Percentiles rank a stretch among this genome's conserved stretches.
phyloP scores from a whole-genome alignment of 2,113 vertebrate genomes.

The Phoxinus phoxinus region DNA sequence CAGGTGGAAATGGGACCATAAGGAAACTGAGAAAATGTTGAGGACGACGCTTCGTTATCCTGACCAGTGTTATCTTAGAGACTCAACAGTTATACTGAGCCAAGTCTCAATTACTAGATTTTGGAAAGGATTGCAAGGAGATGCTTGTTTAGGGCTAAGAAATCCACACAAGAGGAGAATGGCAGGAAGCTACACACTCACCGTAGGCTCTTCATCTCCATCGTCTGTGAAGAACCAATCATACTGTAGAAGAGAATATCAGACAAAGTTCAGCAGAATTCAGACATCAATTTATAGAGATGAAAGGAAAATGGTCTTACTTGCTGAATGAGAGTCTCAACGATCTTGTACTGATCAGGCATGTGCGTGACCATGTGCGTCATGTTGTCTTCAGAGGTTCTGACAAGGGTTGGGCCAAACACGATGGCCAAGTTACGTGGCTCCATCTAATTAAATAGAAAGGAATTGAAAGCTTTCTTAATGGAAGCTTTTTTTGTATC shows the following conservation, averaged over 20 bases:
- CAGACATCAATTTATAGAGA: neutral
- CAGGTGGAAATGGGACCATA: neutral
- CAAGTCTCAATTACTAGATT: neutral
- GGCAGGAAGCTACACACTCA: conserved; percentile 71
- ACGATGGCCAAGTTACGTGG: conserved; percentile 97
- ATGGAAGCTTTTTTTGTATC: neutral
- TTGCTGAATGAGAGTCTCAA: conserved; percentile 97
- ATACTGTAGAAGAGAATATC: conserved; percentile 79
- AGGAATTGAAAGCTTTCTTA: neutral
- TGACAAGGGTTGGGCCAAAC: conserved; percentile 95
- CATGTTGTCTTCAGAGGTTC: conserved; percentile 98
- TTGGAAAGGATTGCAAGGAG: neutral
- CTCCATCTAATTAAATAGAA: conserved; percentile 85
- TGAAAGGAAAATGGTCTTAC: conserved; percentile 74
- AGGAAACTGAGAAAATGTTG: neutral
- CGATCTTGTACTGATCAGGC: conserved; percentile 98
- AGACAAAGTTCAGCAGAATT: neutral
- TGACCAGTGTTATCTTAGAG: neutral
- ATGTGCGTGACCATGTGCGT: conserved; percentile 99
- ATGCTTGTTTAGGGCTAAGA: neutral
- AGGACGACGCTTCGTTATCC: neutral
- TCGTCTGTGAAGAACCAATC: conserved; percentile 99
- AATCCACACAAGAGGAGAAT: neutral
- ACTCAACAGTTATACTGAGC: neutral
- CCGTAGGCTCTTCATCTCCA: conserved; percentile 91